A percentile compares a stretch with the other conserved stretches of the same genome.
phyloP scores from a whole-genome alignment of 2,797 vertebrate genomes.

The Smutsia temminckii region DNA sequence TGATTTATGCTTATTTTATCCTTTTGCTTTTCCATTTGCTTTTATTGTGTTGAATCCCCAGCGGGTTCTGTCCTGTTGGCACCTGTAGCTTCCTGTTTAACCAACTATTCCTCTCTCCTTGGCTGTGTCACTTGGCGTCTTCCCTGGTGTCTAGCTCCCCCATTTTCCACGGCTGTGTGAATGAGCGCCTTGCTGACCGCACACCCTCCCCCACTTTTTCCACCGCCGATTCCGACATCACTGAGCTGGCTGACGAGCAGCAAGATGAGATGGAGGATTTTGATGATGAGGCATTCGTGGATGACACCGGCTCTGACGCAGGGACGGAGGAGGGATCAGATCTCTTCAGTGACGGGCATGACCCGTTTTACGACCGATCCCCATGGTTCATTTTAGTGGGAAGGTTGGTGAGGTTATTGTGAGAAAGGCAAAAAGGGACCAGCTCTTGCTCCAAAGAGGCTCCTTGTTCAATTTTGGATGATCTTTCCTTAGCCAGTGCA shows the following conservation, averaged over 20 bases:
- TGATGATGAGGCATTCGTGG: constrained; percentile 98
- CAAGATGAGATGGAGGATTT: constrained; percentile 98
- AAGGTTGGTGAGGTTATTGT: constrained; percentile 96
- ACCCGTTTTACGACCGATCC: constrained; percentile 99
- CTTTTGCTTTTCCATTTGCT: constrained; percentile 70
- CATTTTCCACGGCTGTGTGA: constrained; percentile 99
- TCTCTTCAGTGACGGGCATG: constrained; percentile 98
- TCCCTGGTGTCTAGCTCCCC: constrained; percentile 92
- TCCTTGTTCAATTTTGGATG: constrained; percentile 52
- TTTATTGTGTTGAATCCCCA: constrained; percentile 56
- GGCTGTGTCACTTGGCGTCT: constrained; percentile 81
- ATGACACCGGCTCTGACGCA: constrained; percentile 97
- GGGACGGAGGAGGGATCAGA: constrained; percentile 98
- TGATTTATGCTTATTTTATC: constrained; percentile 59
- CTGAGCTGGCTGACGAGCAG: constrained; percentile 97
- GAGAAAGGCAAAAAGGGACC: constrained; percentile 85
- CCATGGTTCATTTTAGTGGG: constrained; percentile 99
- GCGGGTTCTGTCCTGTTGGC: constrained; percentile 78
- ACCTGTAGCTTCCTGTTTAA: constrained; percentile 66
- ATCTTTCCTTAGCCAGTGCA: constrained; percentile 1
- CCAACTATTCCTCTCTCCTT: constrained; percentile 77
- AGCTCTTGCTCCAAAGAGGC: constrained; percentile 83
- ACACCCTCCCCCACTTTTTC: constrained; percentile 99
- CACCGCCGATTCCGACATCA: constrained; percentile 98
- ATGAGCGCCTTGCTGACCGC: constrained; percentile 97